A percentile compares a stretch with the other conserved stretches of the same genome.
These are phyloP conservation scores for Monochamus alternatus DNA, from an alignment of 2,888 invertebrate genomes.

Conservation along the genomic window DNA sequence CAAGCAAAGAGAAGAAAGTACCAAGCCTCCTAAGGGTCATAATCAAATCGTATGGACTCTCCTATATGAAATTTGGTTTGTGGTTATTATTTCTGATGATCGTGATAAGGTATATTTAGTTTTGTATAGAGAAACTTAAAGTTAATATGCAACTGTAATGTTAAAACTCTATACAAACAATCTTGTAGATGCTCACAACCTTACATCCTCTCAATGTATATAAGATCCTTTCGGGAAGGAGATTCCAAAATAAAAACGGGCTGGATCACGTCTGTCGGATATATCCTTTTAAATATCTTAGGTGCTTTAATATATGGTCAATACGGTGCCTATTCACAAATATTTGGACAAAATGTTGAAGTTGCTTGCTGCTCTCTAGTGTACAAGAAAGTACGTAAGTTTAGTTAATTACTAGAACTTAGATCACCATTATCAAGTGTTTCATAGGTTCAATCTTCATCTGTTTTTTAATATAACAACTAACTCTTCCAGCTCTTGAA, in stretches of 20 bases:
- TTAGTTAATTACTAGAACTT: too few relatives aligned
- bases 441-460: too few relatives aligned
- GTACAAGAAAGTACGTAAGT: constrained; percentile 81
- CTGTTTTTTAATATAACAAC: too few relatives aligned
- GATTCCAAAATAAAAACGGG: constrained; percentile 72
- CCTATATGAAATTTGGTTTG: constrained; percentile 34
- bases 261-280: constrained; percentile 77
- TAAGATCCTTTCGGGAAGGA: constrained; percentile 42
- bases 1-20: constrained; percentile 66
- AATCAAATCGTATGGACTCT: constrained; percentile 44
- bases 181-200: neutral
- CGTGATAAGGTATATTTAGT: constrained; percentile 73
- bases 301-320: constrained; percentile 80
- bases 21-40: constrained; percentile 50
- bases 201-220: neutral
- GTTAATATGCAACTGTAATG: neutral
- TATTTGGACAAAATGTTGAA: constrained; percentile 84
- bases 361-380: constrained; percentile 86
- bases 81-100: constrained; percentile 63
- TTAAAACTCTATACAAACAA: neutral
- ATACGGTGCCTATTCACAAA: constrained; percentile 72
- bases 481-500: constrained; percentile 72
- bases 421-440: too few relatives aligned
- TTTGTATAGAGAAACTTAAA: neutral
- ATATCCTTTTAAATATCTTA: constrained; percentile 75